phyloP scores from a whole-genome alignment of 2,113 vertebrate species.

The Pedetes capensis region DNA sequence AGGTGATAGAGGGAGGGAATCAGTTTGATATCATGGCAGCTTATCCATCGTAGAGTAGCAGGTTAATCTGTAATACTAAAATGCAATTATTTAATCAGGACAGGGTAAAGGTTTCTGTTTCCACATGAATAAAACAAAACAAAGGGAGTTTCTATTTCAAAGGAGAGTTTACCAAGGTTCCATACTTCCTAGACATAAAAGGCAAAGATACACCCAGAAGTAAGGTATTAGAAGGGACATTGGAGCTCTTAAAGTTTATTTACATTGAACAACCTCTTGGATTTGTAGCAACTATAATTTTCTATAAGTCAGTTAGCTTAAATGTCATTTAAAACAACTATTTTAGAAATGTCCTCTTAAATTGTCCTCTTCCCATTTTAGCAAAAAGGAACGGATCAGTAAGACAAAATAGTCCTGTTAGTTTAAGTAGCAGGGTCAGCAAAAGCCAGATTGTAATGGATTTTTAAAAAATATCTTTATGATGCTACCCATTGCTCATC shows the following conservation, averaged over 20 bases:
- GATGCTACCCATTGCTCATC: background rate
- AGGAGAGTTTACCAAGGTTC: background rate
- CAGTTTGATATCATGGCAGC: background rate
- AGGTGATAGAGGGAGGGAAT: background rate
- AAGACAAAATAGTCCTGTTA: background rate
- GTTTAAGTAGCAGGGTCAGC: background rate
- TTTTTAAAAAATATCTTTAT: slow-evolving; percentile 16
- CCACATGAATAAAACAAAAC: background rate
- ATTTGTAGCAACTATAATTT: background rate
- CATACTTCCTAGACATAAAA: background rate
- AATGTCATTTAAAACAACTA: background rate
- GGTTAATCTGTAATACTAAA: background rate
- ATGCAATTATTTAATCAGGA: background rate
- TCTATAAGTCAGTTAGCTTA: background rate
- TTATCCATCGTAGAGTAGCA: background rate
- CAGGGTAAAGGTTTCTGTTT: background rate
- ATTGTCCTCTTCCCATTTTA: background rate
- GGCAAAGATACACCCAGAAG: background rate
- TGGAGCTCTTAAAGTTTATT: background rate
- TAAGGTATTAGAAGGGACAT: background rate
- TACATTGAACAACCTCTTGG: background rate
- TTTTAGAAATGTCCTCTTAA: background rate
- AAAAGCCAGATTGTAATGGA: background rate
- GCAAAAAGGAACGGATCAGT: background rate
- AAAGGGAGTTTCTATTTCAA: background rate